A percentile compares a stretch with the other conserved stretches of the same genome.
Evolutionary conservation across 2,113 vertebrate species (phyloP).

Genomic region (Nibea albiflora): DNA sequence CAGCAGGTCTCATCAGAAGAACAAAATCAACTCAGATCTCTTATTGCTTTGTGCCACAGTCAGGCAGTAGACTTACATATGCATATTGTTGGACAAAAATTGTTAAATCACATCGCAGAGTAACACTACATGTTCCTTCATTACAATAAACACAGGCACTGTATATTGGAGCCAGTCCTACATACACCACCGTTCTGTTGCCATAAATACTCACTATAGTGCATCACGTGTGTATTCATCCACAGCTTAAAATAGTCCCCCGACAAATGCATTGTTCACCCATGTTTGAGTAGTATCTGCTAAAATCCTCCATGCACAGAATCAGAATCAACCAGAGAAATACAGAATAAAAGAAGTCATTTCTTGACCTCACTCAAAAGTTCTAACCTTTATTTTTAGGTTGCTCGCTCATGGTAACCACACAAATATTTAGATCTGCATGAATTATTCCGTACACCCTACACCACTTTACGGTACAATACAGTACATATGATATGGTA

Average conservation of each 20-base stretch:
- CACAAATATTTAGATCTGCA: neutral
- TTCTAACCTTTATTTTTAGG: neutral
- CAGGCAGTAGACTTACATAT: no score
- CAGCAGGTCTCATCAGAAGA: neutral
- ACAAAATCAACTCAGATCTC: neutral
- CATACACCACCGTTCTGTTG: neutral
- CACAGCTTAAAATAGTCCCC: neutral
- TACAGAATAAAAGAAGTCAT: neutral
- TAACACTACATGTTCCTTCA: neutral
- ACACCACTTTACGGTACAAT: neutral
- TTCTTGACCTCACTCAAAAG: neutral
- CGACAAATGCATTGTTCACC: neutral
- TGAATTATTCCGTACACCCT: neutral
- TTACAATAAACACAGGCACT: neutral
- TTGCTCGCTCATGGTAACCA: neutral
- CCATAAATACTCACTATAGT: neutral
- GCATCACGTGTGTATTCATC: neutral
- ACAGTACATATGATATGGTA: neutral
- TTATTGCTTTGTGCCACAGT: no score
- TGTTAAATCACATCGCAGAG: neutral
- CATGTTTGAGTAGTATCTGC: neutral
- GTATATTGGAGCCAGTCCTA: neutral
- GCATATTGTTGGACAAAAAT: neutral
- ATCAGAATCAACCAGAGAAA: no score
- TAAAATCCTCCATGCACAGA: slow-evolving; percentile 4